These are phyloP conservation scores for Calephelis virginiensis DNA, from an alignment of 1,140 invertebrate genomes.

Conservation along the genomic window DNA sequence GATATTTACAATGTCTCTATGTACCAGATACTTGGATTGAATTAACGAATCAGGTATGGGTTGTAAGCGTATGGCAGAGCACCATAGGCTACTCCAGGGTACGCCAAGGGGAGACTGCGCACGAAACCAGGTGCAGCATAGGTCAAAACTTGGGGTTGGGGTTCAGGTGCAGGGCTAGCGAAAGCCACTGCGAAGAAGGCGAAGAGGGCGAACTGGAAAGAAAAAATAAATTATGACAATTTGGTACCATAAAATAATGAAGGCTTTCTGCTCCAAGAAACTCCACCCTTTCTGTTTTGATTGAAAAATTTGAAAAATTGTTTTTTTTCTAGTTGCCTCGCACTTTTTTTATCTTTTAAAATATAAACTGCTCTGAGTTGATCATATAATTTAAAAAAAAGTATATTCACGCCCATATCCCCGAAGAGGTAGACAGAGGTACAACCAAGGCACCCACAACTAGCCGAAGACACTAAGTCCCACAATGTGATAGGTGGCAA, in stretches of 20 bases:
- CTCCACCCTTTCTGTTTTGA: neutral
- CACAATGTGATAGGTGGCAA: no score
- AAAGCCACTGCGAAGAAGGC: constrained; percentile 74
- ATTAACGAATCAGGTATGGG: constrained; percentile 45
- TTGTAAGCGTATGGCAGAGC: constrained; percentile 68
- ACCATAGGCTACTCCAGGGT: constrained; percentile 33
- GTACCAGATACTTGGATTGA: neutral
- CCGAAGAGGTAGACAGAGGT: no score
- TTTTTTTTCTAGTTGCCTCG: no score
- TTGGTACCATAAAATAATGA: no score
- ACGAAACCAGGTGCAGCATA: constrained; percentile 40
- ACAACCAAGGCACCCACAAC: no score
- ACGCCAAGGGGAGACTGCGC: neutral
- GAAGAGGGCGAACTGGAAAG: constrained; percentile 55
- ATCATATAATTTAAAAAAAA: no score
- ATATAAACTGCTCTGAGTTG: no score
- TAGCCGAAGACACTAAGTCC: no score
- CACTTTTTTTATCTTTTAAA: no score
- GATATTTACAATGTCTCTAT: constrained; percentile 9
- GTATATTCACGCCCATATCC: no score
- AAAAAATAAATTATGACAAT: constrained; percentile 13
- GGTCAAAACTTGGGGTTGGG: constrained; percentile 47
- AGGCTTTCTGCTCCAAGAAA: no score
- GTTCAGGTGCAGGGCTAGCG: constrained; percentile 74
- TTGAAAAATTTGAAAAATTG: no score